These are phyloP conservation scores for Zaprionus ghesquierei DNA, from an alignment of 1,140 invertebrate species.

Conservation along the genomic window DNA sequence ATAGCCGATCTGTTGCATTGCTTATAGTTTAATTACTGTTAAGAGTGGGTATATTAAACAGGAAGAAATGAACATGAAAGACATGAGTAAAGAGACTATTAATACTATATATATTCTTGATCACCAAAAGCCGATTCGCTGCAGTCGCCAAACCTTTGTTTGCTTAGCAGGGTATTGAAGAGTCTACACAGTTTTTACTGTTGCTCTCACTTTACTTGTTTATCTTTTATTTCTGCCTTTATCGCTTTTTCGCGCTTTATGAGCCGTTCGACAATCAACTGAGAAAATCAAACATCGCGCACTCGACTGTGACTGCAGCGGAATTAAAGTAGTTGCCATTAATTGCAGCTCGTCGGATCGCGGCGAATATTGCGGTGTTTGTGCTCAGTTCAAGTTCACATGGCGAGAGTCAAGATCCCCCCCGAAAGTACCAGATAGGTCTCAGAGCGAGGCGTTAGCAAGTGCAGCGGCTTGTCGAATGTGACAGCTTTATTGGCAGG, in stretches of 20 bases:
- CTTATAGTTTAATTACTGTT: no score
- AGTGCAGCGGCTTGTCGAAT: neutral
- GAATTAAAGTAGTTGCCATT: conserved; percentile 29
- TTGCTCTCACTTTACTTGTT: neutral
- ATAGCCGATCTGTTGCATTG: no score
- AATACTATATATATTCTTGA: no score
- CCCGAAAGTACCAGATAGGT: conserved; percentile 11
- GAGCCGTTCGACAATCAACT: neutral
- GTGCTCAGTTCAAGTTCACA: conserved; percentile 58
- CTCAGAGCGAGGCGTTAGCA: conserved; percentile 9
- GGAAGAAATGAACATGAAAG: no score
- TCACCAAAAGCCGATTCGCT: no score
- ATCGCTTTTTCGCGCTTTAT: conserved; percentile 16
- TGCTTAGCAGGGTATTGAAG: neutral
- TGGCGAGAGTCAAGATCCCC: conserved; percentile 27
- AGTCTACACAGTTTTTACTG: neutral
- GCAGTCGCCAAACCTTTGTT: no score
- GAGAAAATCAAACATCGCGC: conserved; percentile 15
- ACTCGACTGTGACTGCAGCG: conserved; percentile 46
- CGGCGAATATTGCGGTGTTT: conserved; percentile 15
- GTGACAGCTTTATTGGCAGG: conserved; percentile 18
- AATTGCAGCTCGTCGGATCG: conserved; percentile 2
- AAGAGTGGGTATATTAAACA: no score
- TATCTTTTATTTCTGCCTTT: conserved; percentile 12
- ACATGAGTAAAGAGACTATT: no score